phyloP scores from a whole-genome alignment of 2,888 invertebrate species.

The Acholoe squamosa region DNA sequence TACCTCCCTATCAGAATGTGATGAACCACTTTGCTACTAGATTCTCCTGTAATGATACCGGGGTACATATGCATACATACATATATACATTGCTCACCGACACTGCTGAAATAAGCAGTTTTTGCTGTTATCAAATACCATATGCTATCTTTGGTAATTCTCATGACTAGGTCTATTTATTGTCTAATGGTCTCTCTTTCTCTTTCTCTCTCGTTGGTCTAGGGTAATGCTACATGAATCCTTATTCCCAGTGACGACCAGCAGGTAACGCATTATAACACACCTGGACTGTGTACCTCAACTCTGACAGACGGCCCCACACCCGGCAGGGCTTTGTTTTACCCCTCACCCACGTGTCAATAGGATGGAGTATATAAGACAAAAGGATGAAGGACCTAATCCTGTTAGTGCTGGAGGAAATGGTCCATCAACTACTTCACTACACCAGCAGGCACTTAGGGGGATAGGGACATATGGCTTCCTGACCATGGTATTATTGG shows the following conservation, averaged over 20 bases:
- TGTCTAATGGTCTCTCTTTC: too few species aligned
- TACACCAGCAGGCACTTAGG: background rate
- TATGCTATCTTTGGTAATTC: too few species aligned
- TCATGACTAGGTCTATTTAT: too few species aligned
- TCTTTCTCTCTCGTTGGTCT: too few species aligned
- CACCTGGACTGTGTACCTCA: background rate
- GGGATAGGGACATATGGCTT: background rate
- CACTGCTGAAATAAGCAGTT: too few species aligned
- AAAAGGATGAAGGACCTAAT: background rate
- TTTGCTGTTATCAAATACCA: too few species aligned
- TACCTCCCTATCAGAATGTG: too few species aligned
- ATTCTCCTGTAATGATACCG: too few species aligned
- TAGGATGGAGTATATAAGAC: background rate
- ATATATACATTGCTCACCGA: too few species aligned
- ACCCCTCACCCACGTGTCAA: background rate
- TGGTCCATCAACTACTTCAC: background rate
- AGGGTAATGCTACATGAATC: too few species aligned
- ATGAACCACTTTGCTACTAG: too few species aligned
- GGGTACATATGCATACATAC: too few species aligned
- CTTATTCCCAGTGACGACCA: background rate
- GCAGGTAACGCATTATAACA: background rate
- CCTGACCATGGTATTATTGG: background rate
- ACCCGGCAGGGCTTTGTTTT: slow-evolving; percentile 3
- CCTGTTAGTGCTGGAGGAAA: slow-evolving; percentile 2
- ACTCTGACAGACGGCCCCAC: background rate